Evolutionary conservation across 2,113 vertebrate genomes (phyloP).

Genomic region (Alaudala cheleensis): DNA sequence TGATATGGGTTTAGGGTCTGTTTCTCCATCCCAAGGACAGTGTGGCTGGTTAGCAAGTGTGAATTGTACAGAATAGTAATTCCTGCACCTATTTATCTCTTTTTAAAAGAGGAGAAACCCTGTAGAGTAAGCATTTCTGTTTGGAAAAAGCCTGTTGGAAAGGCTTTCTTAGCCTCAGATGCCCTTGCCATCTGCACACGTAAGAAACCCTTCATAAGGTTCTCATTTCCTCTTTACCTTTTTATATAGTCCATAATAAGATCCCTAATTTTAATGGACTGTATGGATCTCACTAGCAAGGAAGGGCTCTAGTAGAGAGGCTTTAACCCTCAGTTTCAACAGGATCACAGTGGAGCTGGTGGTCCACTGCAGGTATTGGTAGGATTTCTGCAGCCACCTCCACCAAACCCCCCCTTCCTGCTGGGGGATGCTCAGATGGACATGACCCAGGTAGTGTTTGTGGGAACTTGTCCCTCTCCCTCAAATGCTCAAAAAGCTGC

Average conservation of each 20-base stretch:
- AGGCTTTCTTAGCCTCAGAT: constrained; percentile 31
- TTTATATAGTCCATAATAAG: constrained; percentile 63
- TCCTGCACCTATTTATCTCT: neutral
- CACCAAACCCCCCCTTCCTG: neutral
- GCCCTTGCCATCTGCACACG: constrained; percentile 40
- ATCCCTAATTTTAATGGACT: constrained; percentile 57
- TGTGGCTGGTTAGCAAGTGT: neutral
- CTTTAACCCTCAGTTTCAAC: constrained; percentile 6
- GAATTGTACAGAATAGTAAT: neutral
- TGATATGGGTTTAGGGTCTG: neutral
- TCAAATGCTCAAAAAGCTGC: neutral
- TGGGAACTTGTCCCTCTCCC: neutral
- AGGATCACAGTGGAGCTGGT: neutral
- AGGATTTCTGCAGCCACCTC: neutral
- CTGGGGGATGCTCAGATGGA: fast-evolving
- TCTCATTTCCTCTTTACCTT: constrained; percentile 66
- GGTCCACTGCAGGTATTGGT: neutral
- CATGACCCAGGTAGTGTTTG: fast-evolving
- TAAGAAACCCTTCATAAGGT: constrained; percentile 58
- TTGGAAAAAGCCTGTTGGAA: neutral
- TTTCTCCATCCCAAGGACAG: neutral
- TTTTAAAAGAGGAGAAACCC: neutral
- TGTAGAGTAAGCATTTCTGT: neutral
- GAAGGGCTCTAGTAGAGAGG: neutral
- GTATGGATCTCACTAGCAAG: constrained; percentile 11